A percentile compares a stretch with the other conserved stretches of the same genome.
Evolutionary conservation across 2,888 invertebrate species (phyloP).

Genomic region (Cremastobaeus sp.): DNA sequence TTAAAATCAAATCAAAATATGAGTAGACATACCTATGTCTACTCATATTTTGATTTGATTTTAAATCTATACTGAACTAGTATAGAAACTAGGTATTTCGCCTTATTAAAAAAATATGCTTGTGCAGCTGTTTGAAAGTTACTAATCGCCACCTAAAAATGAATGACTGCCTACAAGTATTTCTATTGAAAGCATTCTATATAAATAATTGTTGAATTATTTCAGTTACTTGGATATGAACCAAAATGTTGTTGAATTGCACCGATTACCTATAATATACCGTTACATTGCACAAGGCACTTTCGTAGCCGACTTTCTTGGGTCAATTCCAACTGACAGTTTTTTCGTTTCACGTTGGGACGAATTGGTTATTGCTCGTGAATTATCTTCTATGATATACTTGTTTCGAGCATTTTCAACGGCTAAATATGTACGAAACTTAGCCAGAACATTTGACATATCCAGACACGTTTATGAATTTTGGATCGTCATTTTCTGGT

Average conservation of each 20-base stretch:
- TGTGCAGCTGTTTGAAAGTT: too few species aligned
- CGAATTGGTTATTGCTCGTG: constrained; percentile 63
- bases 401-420: constrained; percentile 68
- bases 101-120: too few species aligned
- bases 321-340: constrained; percentile 73
- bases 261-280: constrained; percentile 63
- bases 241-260: constrained; percentile 67
- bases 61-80: too few species aligned
- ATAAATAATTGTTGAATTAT: not conserved
- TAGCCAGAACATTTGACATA: constrained; percentile 64
- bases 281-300: constrained; percentile 65
- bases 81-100: too few species aligned
- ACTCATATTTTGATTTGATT: too few species aligned
- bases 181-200: too few species aligned
- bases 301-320: constrained; percentile 69
- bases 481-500: constrained; percentile 65
- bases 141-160: too few species aligned
- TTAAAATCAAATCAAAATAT: too few species aligned
- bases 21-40: too few species aligned
- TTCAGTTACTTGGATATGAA: constrained; percentile 70
- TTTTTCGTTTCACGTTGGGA: constrained; percentile 66
- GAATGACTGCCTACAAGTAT: too few species aligned
- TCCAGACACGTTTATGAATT: constrained; percentile 65
- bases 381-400: constrained; percentile 66
- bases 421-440: constrained; percentile 62